These are phyloP conservation scores for Syrmaticus mikado DNA, from an alignment of 2,113 vertebrate species.

Conservation along the genomic window DNA sequence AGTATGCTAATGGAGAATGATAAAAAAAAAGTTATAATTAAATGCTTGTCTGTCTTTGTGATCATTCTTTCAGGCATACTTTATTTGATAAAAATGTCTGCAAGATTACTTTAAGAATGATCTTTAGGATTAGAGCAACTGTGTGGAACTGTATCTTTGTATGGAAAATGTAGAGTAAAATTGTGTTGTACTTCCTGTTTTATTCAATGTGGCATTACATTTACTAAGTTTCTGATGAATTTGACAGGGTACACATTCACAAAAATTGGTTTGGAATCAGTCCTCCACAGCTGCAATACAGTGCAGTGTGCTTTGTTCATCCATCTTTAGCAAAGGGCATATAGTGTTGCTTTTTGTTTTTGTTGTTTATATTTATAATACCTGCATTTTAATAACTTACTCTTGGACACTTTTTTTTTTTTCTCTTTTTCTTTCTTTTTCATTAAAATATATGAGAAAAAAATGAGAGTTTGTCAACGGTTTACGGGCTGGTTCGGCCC, in stretches of 20 bases:
- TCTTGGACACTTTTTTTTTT: background rate
- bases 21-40: background rate
- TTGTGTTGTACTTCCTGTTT: constrained; percentile 32
- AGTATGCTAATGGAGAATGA: background rate
- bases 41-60: background rate
- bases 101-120: constrained; percentile 51
- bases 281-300: background rate
- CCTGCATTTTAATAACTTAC: background rate
- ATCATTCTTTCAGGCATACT: too few species aligned
- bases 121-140: background rate
- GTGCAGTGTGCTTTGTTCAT: background rate
- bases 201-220: constrained; percentile 4
- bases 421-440: background rate
- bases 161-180: constrained; percentile 36
- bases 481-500: too few species aligned
- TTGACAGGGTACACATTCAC: constrained; percentile 38
- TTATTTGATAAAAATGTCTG: background rate
- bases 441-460: background rate
- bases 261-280: constrained; percentile 7
- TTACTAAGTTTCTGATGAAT: constrained; percentile 55
- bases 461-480: too few species aligned
- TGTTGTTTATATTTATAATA: background rate
- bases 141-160: background rate
- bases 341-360: background rate
- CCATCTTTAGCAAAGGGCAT: background rate